Conservation (phyloP, 2,113 vertebrate genomes). For the Strix aluco region DNA sequence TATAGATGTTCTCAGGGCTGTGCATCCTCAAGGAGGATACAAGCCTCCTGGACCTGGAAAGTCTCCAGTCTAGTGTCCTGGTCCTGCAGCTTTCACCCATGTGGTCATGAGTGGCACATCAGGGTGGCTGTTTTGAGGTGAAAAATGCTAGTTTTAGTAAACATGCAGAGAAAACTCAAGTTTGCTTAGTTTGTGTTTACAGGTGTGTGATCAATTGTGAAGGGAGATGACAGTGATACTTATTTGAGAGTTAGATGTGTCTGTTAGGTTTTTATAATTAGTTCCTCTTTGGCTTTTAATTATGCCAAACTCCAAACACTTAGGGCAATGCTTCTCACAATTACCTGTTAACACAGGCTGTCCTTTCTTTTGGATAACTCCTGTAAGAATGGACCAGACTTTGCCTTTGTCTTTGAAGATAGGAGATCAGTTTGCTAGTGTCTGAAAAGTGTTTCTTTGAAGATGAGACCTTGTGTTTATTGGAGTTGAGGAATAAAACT, state of each 20-base stretch:
- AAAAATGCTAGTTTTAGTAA: not conserved
- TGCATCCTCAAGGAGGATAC: not conserved
- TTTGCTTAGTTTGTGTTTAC: not conserved
- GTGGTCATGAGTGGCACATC: not conserved
- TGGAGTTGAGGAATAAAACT: not conserved
- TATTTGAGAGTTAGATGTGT: not conserved
- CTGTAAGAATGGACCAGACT: not conserved
- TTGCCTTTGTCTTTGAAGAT: not conserved
- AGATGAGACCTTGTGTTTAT: not conserved
- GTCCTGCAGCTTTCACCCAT: not conserved
- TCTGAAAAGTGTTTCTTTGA: not conserved
- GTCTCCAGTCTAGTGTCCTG: not conserved
- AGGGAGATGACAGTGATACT: not conserved
- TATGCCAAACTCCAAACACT: not conserved
- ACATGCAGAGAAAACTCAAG: not conserved
- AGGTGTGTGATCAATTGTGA: not conserved
- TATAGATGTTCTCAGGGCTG: not conserved
- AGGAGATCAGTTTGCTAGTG: not conserved
- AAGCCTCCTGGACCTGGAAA: not conserved
- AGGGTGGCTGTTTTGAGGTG: not conserved
- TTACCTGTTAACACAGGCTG: not conserved
- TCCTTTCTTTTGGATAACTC: not conserved
- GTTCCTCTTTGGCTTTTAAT: not conserved
- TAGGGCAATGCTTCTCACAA: not conserved
- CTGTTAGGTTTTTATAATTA: not conserved